phyloP scores from a whole-genome alignment of 2,113 vertebrate genomes.

The Polypterus senegalus region DNA sequence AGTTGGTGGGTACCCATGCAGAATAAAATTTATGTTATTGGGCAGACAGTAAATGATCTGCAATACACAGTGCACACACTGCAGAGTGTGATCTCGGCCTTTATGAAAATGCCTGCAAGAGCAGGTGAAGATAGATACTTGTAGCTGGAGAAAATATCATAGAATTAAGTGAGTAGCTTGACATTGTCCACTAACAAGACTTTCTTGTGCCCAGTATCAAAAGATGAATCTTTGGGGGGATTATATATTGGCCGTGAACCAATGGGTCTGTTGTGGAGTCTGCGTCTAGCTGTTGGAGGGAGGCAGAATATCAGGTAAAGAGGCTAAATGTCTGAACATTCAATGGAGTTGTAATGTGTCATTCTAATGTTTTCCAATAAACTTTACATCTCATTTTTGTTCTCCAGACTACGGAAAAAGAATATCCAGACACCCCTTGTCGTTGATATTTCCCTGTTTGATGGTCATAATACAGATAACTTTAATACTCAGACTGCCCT shows the following conservation, averaged over 20 bases:
- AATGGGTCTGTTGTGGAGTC: constrained; percentile 49
- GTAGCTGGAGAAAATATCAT: no score
- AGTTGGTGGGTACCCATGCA: no score
- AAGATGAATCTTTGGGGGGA: constrained; percentile 37
- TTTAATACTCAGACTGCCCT: constrained; percentile 12
- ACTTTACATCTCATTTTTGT: neutral
- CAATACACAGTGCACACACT: no score
- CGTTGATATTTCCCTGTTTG: constrained; percentile 31
- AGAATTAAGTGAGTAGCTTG: no score
- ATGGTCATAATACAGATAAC: constrained; percentile 30
- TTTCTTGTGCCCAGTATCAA: constrained; percentile 26
- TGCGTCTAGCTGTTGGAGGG: constrained; percentile 31
- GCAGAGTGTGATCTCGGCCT: no score
- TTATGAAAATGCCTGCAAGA: no score
- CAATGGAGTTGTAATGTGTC: no score
- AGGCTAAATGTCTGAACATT: neutral
- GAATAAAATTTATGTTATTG: no score
- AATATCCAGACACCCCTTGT: constrained; percentile 27
- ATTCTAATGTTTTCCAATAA: no score
- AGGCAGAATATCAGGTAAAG: constrained; percentile 38
- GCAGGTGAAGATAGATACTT: no score
- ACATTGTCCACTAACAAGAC: no score
- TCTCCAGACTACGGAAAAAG: constrained; percentile 39
- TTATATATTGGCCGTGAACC: constrained; percentile 47
- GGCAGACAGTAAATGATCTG: no score